These are phyloP conservation scores for Harmothoe impar DNA, from an alignment of 2,888 invertebrate genomes.

Conservation along the genomic window DNA sequence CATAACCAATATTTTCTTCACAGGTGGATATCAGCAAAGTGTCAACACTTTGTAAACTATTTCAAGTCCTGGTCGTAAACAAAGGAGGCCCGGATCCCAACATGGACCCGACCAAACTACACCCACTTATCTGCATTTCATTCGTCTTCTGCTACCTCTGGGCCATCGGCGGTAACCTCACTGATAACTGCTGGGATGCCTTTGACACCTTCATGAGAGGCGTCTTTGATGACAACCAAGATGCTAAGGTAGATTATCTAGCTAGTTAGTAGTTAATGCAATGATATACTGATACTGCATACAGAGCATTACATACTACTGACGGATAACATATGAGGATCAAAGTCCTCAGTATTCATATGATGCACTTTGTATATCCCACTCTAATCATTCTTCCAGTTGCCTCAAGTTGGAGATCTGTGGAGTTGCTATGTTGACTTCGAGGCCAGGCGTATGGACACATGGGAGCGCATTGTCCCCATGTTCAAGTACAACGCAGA, in stretches of 20 bases:
- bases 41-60: conserved; percentile 89
- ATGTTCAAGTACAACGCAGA: conserved; percentile 88
- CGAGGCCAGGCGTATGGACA: conserved; percentile 88
- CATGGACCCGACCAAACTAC: conserved; percentile 85
- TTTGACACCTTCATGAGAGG: conserved; percentile 89
- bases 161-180: conserved; percentile 93
- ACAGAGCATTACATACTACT: too few species aligned
- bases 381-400: conserved; percentile 86
- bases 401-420: conserved; percentile 88
- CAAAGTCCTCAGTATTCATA: too few species aligned
- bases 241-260: conserved; percentile 85
- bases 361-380: too few species aligned
- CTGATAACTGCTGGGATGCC: conserved; percentile 88
- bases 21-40: conserved; percentile 93
- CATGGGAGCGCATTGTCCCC: conserved; percentile 92
- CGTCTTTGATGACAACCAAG: conserved; percentile 89
- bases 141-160: conserved; percentile 93
- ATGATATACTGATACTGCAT: too few species aligned
- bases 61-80: conserved; percentile 88
- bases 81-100: conserved; percentile 88
- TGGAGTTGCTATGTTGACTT: conserved; percentile 92
- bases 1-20: not conserved
- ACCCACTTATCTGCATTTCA: conserved; percentile 88
- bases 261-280: too few species aligned
- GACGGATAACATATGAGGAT: too few species aligned